Conservation (phyloP, 2,113 vertebrate species). For the Bungarus multicinctus region DNA sequence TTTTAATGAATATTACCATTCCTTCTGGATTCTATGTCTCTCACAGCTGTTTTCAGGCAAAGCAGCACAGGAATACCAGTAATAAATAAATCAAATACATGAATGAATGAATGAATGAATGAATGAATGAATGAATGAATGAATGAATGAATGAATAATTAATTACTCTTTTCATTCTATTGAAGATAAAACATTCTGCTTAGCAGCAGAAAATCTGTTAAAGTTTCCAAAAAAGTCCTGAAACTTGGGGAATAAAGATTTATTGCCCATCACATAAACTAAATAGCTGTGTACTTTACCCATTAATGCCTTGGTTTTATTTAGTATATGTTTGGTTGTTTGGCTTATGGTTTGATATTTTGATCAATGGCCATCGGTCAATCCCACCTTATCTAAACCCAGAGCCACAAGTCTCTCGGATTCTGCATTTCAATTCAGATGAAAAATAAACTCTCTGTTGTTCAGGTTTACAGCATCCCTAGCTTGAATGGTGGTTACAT, state of each 20-base stretch:
- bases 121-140: background rate
- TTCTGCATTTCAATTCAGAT: background rate
- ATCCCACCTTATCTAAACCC: background rate
- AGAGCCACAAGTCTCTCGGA: background rate
- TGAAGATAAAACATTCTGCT: background rate
- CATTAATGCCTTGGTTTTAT: background rate
- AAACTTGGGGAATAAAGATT: background rate
- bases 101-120: background rate
- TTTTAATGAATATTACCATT: background rate
- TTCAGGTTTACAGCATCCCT: conserved; percentile 51
- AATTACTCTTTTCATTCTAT: background rate
- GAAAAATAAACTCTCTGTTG: background rate
- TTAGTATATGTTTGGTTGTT: background rate
- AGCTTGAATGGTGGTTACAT: conserved; percentile 17
- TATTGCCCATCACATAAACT: background rate
- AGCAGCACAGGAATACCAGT: background rate
- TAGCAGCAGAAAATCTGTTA: background rate
- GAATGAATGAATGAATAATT: background rate
- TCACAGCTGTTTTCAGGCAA: background rate
- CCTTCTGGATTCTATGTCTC: background rate
- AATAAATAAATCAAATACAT: background rate
- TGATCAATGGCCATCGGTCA: background rate
- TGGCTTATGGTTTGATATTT: background rate
- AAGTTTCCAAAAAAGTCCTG: background rate
- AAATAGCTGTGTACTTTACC: background rate